Evolutionary conservation across 2,888 invertebrate genomes (phyloP), one percentile per base, ranked within the genome.

Genomic region (Trichogramma evanescens): DNA sequence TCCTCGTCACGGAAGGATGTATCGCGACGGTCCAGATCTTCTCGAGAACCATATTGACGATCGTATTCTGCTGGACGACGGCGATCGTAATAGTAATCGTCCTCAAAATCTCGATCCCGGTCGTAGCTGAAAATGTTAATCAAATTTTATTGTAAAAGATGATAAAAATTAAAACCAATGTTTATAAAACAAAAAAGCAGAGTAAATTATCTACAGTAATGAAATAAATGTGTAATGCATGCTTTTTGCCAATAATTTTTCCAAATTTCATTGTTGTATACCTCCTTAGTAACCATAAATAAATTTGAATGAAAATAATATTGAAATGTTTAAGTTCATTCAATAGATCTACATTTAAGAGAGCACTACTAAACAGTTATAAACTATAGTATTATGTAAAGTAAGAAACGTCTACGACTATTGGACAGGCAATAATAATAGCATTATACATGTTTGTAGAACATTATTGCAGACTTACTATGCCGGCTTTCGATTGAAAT

Each of bases 21-120:
- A 1, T 77, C 75, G 1, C 76, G 70, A 41, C 76, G 72, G 59
- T 76, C 75, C n/a, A 76, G 65, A 63, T 77, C 76, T 41, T 77
- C 77, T 1, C 75, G 72, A 0, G 72, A 70, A 63, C 68, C 72
- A 44, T 75, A 77, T 0, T 72, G 55, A 45, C 77, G 71, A 50
- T 77, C 77, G 46, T 63, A 74, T 26, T 77, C 76, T 9, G 57
- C 65, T 0, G 65, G 70, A 8, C 76, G 72, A 38, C 75, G 74
- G 56, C 75, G 75, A 56, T 74, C 74, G 52, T 77, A 77, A 63
- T 73, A 77, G 58, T 74, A 77, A 59, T 76, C 76, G n/a, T 75
- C 76, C 6, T 77, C 77, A 58, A 72, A 77, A 26, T 77, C 76
- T 4, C 73, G 73, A 40, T 76, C 75, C 2, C 74, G 70, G 44